Evolutionary conservation across 2,797 vertebrate species (phyloP).

Genomic region (Rachycentron canadum): DNA sequence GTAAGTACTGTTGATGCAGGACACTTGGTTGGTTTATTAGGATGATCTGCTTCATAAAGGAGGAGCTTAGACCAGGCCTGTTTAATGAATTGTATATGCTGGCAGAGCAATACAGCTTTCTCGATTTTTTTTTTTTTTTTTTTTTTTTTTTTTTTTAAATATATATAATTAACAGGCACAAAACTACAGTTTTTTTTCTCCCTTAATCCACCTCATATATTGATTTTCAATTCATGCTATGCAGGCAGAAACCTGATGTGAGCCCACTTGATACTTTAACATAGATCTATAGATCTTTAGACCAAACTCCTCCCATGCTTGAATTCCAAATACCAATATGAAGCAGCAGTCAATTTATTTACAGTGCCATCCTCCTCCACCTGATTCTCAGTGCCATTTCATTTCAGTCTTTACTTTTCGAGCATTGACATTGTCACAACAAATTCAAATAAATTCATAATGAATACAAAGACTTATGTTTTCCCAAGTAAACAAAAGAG

Average conservation of each 20-base stretch:
- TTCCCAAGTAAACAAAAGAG: slow-evolving; percentile 48
- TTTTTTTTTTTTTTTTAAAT: too few species aligned
- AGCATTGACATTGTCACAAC: slow-evolving; percentile 39
- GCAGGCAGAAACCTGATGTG: not conserved
- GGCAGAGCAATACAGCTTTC: not conserved
- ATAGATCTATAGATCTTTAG: not conserved
- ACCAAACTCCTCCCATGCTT: not conserved
- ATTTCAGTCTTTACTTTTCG: slow-evolving; percentile 22
- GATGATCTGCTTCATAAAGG: not conserved
- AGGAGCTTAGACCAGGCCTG: not conserved
- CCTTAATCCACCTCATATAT: not conserved
- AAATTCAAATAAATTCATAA: not conserved
- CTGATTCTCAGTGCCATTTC: slow-evolving; percentile 34
- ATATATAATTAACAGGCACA: not conserved
- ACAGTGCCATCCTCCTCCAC: not conserved
- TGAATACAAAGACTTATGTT: slow-evolving; percentile 55
- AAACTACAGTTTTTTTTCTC: not conserved
- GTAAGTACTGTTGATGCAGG: not conserved
- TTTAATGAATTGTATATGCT: not conserved
- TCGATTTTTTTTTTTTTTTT: too few species aligned
- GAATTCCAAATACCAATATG: slow-evolving; percentile 18
- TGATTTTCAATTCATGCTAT: not conserved
- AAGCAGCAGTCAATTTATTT: slow-evolving; percentile 26
- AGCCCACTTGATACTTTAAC: not conserved
- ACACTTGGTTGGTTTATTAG: too few species aligned